A percentile compares a stretch with the other conserved stretches of the same genome.
phyloP scores from a whole-genome alignment of 1,140 invertebrate species.

The Eriocheir sinensis region DNA sequence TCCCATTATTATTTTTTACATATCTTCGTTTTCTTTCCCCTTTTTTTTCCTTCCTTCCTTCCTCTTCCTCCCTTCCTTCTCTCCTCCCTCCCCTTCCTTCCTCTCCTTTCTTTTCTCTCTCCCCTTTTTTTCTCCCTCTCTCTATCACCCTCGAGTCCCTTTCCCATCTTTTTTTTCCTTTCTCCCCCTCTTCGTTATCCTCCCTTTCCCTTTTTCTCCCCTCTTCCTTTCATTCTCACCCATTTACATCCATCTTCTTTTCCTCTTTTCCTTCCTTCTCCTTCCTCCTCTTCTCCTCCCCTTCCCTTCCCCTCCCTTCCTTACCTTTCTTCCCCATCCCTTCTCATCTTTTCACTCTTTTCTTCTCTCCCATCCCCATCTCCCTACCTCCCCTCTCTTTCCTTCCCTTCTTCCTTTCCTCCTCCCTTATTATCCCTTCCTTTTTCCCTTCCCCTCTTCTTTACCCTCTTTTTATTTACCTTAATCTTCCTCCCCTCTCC shows the following conservation, averaged over 20 bases:
- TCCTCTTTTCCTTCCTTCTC: not conserved
- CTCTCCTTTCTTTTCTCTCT: not conserved
- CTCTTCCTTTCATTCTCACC: not conserved
- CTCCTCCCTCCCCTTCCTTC: not conserved
- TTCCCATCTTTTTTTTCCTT: not conserved
- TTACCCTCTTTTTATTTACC: not conserved
- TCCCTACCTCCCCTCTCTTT: not conserved
- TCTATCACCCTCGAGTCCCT: not conserved
- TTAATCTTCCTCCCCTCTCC: not conserved
- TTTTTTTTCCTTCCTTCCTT: not conserved
- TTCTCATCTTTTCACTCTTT: not conserved
- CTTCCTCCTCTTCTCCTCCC: not conserved
- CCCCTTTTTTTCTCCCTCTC: not conserved
- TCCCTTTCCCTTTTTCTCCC: not conserved
- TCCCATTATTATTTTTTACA: not conserved
- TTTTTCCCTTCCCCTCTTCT: not conserved
- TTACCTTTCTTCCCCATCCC: not conserved
- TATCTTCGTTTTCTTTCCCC: not conserved
- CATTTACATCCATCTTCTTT: not conserved
- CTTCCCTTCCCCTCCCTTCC: not conserved
- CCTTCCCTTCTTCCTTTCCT: not conserved
- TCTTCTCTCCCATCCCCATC: not conserved
- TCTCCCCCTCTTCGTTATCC: not conserved
- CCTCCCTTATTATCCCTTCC: not conserved
- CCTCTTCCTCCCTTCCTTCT: not conserved